Conservation (phyloP, 2,888 invertebrate species). For the Ditylenchus weischeri region DNA sequence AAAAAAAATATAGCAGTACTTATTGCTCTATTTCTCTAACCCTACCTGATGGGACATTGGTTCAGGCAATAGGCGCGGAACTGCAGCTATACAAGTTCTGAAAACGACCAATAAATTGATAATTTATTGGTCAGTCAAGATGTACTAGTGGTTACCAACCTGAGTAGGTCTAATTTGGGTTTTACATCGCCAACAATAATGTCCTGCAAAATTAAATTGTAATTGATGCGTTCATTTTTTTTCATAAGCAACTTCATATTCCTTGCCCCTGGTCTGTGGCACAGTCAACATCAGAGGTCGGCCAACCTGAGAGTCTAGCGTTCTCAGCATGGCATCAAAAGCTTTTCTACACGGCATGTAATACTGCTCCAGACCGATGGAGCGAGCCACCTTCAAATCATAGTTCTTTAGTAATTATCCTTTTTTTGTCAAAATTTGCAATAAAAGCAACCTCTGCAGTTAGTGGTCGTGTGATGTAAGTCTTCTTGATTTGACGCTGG, state of each 20-base stretch:
- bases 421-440: too few species aligned
- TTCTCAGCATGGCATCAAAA: conserved; percentile 88
- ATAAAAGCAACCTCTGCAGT: conserved; percentile 76
- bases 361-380: conserved; percentile 93
- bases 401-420: too few species aligned
- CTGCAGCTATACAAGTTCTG: conserved; percentile 94
- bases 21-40: background rate
- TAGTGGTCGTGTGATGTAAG: conserved; percentile 68
- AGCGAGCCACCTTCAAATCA: conserved; percentile 67
- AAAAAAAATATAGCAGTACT: background rate
- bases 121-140: background rate
- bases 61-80: conserved; percentile 93
- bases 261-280: conserved; percentile 85
- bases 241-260: conserved; percentile 60
- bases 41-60: conserved; percentile 76
- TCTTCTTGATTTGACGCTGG: conserved; percentile 47
- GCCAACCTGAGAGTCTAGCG: conserved; percentile 93
- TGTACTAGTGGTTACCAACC: background rate
- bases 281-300: conserved; percentile 94
- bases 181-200: conserved; percentile 78
- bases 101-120: conserved; percentile 65
- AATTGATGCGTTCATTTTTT: background rate
- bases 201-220: conserved; percentile 56
- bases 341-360: conserved; percentile 92
- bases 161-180: conserved; percentile 82